Base-by-base conservation (phyloP, 2,113 vertebrate genomes). In the Oncorhynchus nerka region DNA sequence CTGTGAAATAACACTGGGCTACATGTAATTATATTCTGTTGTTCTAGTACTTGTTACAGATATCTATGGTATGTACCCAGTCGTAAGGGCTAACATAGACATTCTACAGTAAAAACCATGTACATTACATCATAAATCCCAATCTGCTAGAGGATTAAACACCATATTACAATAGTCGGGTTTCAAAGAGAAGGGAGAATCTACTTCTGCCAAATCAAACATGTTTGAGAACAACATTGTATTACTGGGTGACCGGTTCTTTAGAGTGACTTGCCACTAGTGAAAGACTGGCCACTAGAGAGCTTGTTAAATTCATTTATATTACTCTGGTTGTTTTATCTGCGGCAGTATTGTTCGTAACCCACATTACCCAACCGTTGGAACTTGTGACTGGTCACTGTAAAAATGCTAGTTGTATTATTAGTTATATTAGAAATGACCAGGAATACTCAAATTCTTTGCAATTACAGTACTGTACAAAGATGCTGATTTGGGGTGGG, bases 151-250 rank as follows among this genome's bases (percentile, higher is more conserved):
- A 66, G 67, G 71, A 49, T 28, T 57, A 16, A 22, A 34, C 11
- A 45, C 22, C 26, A 51, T 49, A 51, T 28, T 51, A 71, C 22
- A 75, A 70, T 70, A 68, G 68, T 66, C 79, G 74, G 11, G 68
- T 75, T 73, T 70, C 68, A 75, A 69, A 70, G 68, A 80, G 48
- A 55, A 64, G 69, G 70, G 76, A 67, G 55, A 80, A 68, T 68
- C 61, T 20, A 24, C 66, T 34, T n/a, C 26, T 20, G 81, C 83
- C 80, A 82, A 82, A 82, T 75, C 80, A 85, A 82, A 85, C 83
- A 82, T 70, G 71, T 79, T 80, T 75, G 68, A 82, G 73, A 64
- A 26, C 68, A 71, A 71, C 69, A 71, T 74, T 64, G 49, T 79
- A 77, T 75, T 71, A 71, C 65, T 69, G 57, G 51, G 45, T 32